A percentile compares a stretch with the other conserved stretches of the same genome.
Evolutionary conservation across 2,888 invertebrate genomes (phyloP).

Genomic region (Lepidocyrtinus sp.): DNA sequence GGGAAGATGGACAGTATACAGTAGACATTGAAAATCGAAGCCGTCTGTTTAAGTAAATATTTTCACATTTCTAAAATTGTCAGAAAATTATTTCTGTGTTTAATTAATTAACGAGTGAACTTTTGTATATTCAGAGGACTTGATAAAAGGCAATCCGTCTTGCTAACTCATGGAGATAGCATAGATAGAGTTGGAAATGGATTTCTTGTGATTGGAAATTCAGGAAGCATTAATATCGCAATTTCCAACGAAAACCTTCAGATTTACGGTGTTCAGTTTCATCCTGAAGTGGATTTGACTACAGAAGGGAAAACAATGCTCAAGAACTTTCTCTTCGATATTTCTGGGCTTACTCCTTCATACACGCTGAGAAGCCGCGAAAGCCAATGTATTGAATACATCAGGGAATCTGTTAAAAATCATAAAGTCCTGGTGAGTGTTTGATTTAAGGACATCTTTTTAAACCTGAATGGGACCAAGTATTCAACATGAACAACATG

Average conservation of each 20-base stretch:
- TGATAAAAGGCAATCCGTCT: conserved; percentile 88
- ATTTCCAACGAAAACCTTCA: conserved; percentile 92
- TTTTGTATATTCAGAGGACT: conserved; percentile 79
- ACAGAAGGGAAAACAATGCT: conserved; percentile 92
- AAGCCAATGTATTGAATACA: conserved; percentile 91
- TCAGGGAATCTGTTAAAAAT: conserved; percentile 88
- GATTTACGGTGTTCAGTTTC: conserved; percentile 98
- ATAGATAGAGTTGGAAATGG: conserved; percentile 91
- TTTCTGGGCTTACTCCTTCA: conserved; percentile 87
- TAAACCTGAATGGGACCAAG: no score
- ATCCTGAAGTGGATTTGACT: conserved; percentile 98
- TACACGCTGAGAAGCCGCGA: conserved; percentile 93
- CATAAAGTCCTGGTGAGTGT: conserved; percentile 91
- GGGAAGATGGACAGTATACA: conserved; percentile 95
- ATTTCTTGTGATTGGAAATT: conserved; percentile 89
- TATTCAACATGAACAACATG: neutral
- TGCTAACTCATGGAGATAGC: conserved; percentile 98
- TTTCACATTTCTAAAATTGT: neutral
- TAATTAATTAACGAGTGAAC: no score
- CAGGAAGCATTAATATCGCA: conserved; percentile 87
- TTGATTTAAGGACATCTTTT: no score
- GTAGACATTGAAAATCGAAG: conserved; percentile 91
- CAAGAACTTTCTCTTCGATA: conserved; percentile 93
- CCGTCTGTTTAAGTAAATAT: conserved; percentile 90
- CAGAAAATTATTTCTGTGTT: neutral